A percentile compares a stretch with the other conserved stretches of the same genome.
Conservation (phyloP, 2,113 vertebrate genomes). For the Pithys albifrons region DNA sequence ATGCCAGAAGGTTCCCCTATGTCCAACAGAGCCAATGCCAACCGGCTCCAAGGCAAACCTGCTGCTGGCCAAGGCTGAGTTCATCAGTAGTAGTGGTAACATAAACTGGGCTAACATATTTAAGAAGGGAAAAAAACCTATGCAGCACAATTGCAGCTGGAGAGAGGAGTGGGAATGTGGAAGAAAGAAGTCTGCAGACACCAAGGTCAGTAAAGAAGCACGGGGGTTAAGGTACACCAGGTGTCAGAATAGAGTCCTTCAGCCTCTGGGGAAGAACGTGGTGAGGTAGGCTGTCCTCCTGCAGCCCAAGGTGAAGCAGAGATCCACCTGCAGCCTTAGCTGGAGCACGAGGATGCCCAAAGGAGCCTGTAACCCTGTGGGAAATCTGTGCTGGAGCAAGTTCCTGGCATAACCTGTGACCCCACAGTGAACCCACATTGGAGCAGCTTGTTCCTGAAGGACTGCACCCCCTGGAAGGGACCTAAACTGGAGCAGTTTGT, state of each 20-base stretch:
- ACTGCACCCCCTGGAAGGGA: fast-evolving
- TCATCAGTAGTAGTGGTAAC: background rate
- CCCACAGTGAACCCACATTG: background rate
- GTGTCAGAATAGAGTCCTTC: background rate
- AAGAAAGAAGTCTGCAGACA: background rate
- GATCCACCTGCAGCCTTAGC: background rate
- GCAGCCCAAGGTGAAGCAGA: background rate
- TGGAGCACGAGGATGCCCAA: background rate
- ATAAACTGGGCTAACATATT: background rate
- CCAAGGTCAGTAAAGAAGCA: background rate
- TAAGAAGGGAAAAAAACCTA: background rate
- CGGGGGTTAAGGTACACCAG: background rate
- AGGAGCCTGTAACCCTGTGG: background rate
- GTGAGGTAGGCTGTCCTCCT: background rate
- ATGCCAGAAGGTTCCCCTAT: background rate
- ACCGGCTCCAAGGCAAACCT: background rate
- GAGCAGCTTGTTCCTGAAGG: background rate
- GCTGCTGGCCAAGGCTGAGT: background rate
- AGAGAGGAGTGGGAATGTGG: background rate
- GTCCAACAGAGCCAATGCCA: background rate
- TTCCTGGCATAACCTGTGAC: background rate
- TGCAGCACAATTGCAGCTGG: background rate
- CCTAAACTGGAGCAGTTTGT: fast-evolving
- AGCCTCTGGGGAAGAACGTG: background rate
- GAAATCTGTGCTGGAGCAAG: fast-evolving